Percentiles rank a stretch among this genome's conserved stretches.
Evolutionary conservation across 2,113 vertebrate genomes (phyloP).

Genomic region (Syngnathus typhle): DNA sequence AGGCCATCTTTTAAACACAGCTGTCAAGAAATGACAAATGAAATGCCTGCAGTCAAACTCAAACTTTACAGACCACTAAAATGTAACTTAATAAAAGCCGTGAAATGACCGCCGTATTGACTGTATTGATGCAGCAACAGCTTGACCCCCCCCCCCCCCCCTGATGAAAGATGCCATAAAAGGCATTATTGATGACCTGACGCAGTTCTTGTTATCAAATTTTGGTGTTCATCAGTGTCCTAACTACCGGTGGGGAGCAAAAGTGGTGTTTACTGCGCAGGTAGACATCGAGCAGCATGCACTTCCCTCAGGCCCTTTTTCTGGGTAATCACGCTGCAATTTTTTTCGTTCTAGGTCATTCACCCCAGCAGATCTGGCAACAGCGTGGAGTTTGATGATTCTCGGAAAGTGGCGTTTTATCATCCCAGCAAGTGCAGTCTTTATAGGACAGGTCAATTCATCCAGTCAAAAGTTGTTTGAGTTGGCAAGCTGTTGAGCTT

Average conservation of each 20-base stretch:
- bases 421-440: slow-evolving; percentile 48
- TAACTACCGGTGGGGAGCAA: slow-evolving; percentile 53
- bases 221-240: slow-evolving; percentile 40
- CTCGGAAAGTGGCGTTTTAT: slow-evolving; percentile 61
- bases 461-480: slow-evolving; percentile 63
- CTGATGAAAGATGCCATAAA: slow-evolving; percentile 65
- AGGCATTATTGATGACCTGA: slow-evolving; percentile 59
- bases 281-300: slow-evolving; percentile 18
- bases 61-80: slow-evolving; percentile 69
- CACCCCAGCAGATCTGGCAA: slow-evolving; percentile 53
- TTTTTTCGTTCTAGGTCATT: slow-evolving; percentile 53
- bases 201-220: slow-evolving; percentile 53
- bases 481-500: slow-evolving; percentile 51
- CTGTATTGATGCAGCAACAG: slow-evolving; percentile 47
- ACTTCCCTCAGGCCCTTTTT: slow-evolving; percentile 32
- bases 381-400: slow-evolving; percentile 45
- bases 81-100: slow-evolving; percentile 62
- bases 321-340: slow-evolving; percentile 57
- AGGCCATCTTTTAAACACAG: slow-evolving; percentile 48
- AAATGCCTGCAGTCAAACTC: slow-evolving; percentile 65
- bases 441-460: slow-evolving; percentile 62
- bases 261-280: slow-evolving; percentile 44
- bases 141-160: slow-evolving; percentile 41
- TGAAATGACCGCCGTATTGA: slow-evolving; percentile 41
- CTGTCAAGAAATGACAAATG: slow-evolving; percentile 58